Conservation (phyloP, 2,888 invertebrate genomes). For the Tipula lateralis region DNA sequence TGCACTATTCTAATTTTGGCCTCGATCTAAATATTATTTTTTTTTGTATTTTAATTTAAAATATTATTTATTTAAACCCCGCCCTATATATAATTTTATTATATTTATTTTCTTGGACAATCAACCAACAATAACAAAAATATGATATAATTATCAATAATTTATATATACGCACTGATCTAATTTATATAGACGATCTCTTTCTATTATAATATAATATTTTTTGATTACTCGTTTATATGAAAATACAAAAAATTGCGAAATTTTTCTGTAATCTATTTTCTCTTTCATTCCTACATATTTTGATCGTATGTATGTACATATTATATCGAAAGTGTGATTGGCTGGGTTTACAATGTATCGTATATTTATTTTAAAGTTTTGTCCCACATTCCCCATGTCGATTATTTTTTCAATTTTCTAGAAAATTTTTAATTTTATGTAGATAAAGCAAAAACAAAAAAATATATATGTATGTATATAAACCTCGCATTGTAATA, state of each 20-base stretch:
- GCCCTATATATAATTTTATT: neutral
- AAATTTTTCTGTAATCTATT: neutral
- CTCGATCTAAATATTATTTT: constrained; percentile 46
- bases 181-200: neutral
- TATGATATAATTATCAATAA: neutral
- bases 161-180: constrained; percentile 2
- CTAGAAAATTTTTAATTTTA: neutral
- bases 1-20: constrained; percentile 37
- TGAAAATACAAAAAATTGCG: neutral
- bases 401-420: neutral
- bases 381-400: neutral
- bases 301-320: neutral
- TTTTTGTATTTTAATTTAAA: constrained; percentile 31
- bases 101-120: neutral
- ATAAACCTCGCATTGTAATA: constrained; percentile 27
- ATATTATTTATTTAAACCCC: constrained; percentile 14
- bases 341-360: neutral
- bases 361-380: neutral
- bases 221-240: neutral
- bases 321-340: neutral
- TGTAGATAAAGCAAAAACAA: neutral
- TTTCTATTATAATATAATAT: neutral
- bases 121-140: neutral
- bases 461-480: no score
- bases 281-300: constrained; percentile 19